Percentiles rank a stretch among this genome's conserved stretches.
Conservation (phyloP, 2,797 vertebrate species). For the Acanthiza pusilla region DNA sequence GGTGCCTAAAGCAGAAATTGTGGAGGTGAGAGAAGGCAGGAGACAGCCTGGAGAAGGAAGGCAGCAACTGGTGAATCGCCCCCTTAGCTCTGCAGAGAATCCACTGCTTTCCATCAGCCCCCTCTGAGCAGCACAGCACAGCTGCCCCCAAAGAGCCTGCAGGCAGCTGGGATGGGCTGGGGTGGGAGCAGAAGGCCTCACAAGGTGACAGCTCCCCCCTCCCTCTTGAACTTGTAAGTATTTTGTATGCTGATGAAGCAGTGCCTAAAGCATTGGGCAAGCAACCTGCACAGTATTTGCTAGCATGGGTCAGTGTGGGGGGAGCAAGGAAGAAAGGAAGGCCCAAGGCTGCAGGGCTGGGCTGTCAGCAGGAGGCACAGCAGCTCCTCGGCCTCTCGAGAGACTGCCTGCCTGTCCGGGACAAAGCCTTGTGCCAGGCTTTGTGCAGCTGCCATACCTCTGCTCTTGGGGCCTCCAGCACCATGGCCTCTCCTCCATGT, state of each 20-base stretch:
- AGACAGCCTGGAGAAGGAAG: too few species aligned
- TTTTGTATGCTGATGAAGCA: background rate
- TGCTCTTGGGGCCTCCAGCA: background rate
- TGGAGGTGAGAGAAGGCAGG: too few species aligned
- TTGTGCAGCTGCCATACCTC: background rate
- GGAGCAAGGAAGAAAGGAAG: background rate
- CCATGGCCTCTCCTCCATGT: background rate
- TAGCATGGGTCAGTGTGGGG: too few species aligned
- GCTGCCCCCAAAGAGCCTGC: too few species aligned
- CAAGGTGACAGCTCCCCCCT: background rate
- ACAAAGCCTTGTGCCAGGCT: background rate
- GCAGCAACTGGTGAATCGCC: too few species aligned
- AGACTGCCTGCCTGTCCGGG: background rate
- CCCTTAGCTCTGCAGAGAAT: too few species aligned
- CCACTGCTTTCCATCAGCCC: too few species aligned
- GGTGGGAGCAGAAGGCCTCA: background rate
- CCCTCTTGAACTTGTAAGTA: background rate
- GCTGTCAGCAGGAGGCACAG: background rate
- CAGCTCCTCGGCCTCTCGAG: background rate
- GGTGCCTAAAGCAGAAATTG: background rate
- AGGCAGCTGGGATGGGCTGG: too few species aligned
- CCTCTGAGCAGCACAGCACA: too few species aligned
- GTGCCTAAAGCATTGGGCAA: background rate
- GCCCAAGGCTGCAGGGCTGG: background rate
- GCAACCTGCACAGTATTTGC: accelerated